Evolutionary conservation across 2,888 invertebrate genomes (phyloP).

Genomic region (Thelaira solivaga): DNA sequence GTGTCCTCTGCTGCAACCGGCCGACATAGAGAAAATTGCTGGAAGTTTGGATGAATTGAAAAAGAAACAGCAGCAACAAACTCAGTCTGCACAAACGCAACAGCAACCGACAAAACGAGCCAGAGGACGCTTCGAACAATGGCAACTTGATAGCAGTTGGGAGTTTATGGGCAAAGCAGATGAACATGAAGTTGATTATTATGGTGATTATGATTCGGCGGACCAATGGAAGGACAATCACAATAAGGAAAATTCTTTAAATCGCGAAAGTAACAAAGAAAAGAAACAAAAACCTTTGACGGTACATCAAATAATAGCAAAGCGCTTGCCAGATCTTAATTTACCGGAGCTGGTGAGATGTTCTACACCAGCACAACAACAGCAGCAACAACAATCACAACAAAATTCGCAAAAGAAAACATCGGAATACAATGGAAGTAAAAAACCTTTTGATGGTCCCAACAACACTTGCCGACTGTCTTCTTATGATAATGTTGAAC

Average conservation of each 20-base stretch:
- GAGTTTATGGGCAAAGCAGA: constrained; percentile 86
- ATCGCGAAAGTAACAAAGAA: constrained; percentile 68
- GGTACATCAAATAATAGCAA: constrained; percentile 87
- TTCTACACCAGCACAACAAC: constrained; percentile 78
- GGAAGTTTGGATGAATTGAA: constrained; percentile 76
- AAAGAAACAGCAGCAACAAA: constrained; percentile 78
- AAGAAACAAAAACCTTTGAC: constrained; percentile 80
- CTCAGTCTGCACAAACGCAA: constrained; percentile 64
- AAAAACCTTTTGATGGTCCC: constrained; percentile 70
- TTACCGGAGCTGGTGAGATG: constrained; percentile 84
- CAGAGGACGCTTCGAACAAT: constrained; percentile 79
- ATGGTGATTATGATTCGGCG: constrained; percentile 73
- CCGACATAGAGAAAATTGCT: constrained; percentile 76
- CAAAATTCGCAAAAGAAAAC: constrained; percentile 56
- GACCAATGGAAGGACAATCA: constrained; percentile 72
- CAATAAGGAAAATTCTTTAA: constrained; percentile 71
- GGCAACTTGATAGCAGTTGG: constrained; percentile 94
- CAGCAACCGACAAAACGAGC: constrained; percentile 71
- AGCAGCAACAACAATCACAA: constrained; percentile 44
- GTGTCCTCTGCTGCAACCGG: constrained; percentile 83
- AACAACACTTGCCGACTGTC: constrained; percentile 80
- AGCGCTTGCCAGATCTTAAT: constrained; percentile 78
- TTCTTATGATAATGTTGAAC: constrained; percentile 88
- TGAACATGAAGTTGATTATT: constrained; percentile 66
- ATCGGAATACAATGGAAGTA: constrained; percentile 65